These are phyloP conservation scores for Drosophila kanekoi DNA, from an alignment of 2,888 invertebrate species.

Conservation along the genomic window DNA sequence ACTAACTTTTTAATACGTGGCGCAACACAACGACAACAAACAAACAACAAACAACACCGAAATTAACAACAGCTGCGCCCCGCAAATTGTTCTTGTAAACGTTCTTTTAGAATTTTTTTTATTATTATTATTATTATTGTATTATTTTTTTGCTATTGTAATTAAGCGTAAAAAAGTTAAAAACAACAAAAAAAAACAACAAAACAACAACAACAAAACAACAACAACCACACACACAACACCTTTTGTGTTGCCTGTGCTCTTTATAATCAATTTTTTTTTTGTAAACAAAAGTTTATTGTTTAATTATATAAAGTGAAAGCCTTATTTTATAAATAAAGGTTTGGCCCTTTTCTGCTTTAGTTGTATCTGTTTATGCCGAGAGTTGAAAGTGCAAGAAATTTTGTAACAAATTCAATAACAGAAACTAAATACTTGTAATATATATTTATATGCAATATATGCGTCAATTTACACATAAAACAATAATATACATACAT, in stretches of 20 bases:
- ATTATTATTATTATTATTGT: conserved; percentile 58
- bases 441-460: conserved; percentile 55
- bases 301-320: conserved; percentile 42
- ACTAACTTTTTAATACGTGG: conserved; percentile 38
- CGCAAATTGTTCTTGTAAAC: conserved; percentile 47
- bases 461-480: conserved; percentile 34
- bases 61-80: conserved; percentile 20
- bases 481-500: conserved; percentile 28
- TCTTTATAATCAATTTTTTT: conserved; percentile 43
- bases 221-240: conserved; percentile 41
- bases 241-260: conserved; percentile 30
- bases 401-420: conserved; percentile 57
- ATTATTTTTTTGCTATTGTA: conserved; percentile 60
- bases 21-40: conserved; percentile 15
- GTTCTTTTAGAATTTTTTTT: conserved; percentile 51
- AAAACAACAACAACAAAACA: conserved; percentile 2
- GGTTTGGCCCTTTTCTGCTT: conserved; percentile 68
- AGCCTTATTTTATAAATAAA: conserved; percentile 84
- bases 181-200: conserved; percentile 16
- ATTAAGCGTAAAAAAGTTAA: conserved; percentile 48
- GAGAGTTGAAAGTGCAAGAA: conserved; percentile 33
- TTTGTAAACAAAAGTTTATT: conserved; percentile 37
- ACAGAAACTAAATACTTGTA: conserved; percentile 55
- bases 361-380: conserved; percentile 41
- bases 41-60: conserved; percentile 4